Evolutionary conservation across 2,113 vertebrate genomes (phyloP).

Genomic region (Suricata suricatta): DNA sequence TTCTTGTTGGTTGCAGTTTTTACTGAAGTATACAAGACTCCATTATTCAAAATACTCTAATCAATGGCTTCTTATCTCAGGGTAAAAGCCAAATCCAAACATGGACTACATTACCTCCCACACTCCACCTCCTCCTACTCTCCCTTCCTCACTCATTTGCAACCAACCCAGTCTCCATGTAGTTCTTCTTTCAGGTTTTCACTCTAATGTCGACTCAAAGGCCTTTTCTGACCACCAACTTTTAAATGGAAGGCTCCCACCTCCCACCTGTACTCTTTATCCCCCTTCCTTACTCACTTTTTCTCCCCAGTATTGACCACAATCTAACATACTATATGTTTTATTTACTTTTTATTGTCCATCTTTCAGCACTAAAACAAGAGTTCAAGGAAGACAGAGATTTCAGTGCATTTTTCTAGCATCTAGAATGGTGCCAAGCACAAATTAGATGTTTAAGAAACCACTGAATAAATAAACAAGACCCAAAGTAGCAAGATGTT

Average conservation of each 20-base stretch:
- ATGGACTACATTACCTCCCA: not conserved
- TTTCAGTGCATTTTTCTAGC: not conserved
- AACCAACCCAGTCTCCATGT: not conserved
- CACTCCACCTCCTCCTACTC: not conserved
- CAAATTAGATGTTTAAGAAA: not conserved
- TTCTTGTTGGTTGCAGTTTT: not conserved
- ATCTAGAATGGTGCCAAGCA: not conserved
- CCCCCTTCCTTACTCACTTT: not conserved
- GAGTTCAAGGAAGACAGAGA: not conserved
- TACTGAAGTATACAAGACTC: not conserved
- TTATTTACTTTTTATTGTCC: not conserved
- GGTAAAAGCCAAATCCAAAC: not conserved
- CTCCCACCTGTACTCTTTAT: not conserved
- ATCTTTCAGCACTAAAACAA: not conserved
- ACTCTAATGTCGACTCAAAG: not conserved
- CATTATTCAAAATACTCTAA: not conserved
- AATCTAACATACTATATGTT: not conserved
- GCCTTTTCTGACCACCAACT: not conserved
- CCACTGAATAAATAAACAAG: not conserved
- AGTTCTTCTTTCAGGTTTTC: not conserved
- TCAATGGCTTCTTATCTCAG: not conserved
- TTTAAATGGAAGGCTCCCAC: not conserved
- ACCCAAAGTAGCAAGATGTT: not conserved
- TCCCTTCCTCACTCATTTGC: not conserved
- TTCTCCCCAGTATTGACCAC: not conserved